These are phyloP conservation scores for Pecten maximus DNA, from an alignment of 2,888 invertebrate genomes.

Conservation along the genomic window DNA sequence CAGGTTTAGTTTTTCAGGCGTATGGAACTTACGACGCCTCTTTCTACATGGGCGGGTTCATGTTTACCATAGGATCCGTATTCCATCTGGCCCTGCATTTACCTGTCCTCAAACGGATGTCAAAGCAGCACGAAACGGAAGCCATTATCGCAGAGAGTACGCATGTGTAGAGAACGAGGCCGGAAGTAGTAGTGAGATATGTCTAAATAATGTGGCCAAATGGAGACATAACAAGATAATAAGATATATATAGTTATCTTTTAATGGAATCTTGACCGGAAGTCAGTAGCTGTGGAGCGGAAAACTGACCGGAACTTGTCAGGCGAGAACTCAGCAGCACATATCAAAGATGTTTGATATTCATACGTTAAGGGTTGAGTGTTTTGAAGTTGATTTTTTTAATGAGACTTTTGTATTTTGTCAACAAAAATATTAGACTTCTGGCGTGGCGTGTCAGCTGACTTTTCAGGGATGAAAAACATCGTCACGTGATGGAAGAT, in stretches of 20 bases:
- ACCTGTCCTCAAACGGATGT: slow-evolving; percentile 68
- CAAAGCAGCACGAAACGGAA: slow-evolving; percentile 29
- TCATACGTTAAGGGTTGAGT: neutral
- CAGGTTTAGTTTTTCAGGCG: slow-evolving; percentile 94
- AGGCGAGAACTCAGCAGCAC: neutral
- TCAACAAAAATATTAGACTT: neutral
- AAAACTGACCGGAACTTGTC: neutral
- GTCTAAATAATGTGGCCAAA: neutral
- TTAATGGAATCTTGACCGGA: neutral
- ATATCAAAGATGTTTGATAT: neutral
- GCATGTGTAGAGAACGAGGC: neutral
- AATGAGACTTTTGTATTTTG: neutral
- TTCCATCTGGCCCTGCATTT: slow-evolving; percentile 86
- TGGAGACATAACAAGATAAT: neutral
- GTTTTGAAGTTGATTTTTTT: neutral
- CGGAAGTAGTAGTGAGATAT: neutral
- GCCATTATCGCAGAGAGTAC: neutral
- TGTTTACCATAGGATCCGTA: slow-evolving; percentile 92
- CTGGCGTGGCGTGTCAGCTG: neutral
- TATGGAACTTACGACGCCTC: slow-evolving; percentile 93
- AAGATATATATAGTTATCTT: neutral
- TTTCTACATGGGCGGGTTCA: slow-evolving; percentile 95
- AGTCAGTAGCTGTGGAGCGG: neutral
- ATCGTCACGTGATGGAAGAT: neutral
- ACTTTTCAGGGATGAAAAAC: neutral